Conservation (phyloP, 1,140 invertebrate genomes). For the Sminthurinus signatus region DNA sequence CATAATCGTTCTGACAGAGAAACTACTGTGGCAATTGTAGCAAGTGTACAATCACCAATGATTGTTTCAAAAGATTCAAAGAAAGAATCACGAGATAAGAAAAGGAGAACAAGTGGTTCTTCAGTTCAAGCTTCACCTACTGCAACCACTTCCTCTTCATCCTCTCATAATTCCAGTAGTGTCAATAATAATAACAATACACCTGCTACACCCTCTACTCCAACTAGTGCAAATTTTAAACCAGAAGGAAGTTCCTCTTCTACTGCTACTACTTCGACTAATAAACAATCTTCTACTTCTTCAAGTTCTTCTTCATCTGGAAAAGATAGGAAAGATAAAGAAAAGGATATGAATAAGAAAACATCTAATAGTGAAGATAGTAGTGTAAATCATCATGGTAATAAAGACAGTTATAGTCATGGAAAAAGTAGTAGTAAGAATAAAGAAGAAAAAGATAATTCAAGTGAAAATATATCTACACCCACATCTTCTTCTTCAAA, state of each 20-base stretch:
- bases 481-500: background rate
- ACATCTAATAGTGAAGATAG: background rate
- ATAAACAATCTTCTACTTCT: background rate
- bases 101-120: constrained; percentile 23
- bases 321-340: constrained; percentile 21
- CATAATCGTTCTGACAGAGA: constrained; percentile 18
- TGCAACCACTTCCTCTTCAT: constrained; percentile 3
- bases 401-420: constrained; percentile 31
- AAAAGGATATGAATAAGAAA: constrained; percentile 1
- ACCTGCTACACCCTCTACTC: background rate
- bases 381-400: background rate
- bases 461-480: constrained; percentile 31
- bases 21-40: constrained; percentile 34
- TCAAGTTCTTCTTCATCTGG: constrained; percentile 13
- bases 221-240: background rate
- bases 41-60: constrained; percentile 24
- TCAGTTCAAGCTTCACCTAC: constrained; percentile 25
- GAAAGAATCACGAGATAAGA: constrained; percentile 29
- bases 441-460: constrained; percentile 42
- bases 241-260: background rate
- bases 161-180: background rate
- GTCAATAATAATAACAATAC: background rate
- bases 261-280: background rate
- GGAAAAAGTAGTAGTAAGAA: constrained; percentile 37
- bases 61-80: constrained; percentile 16